Conservation (phyloP, 2,888 invertebrate species). For the Cacoxenus indagator region DNA sequence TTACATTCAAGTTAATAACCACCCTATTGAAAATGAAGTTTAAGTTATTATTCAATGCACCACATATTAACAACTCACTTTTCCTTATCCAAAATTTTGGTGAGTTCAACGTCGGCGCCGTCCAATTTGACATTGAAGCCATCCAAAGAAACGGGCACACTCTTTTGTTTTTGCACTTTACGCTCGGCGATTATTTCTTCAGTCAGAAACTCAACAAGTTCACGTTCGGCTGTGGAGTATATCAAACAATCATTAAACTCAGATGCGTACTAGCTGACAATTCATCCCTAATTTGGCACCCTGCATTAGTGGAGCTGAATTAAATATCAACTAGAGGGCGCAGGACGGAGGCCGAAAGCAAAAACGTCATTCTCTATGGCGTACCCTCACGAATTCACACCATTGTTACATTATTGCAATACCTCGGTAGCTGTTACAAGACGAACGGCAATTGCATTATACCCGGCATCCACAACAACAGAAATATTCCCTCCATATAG, state of each 20-base stretch:
- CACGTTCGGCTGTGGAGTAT: conserved; percentile 79
- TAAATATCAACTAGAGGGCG: too few species aligned
- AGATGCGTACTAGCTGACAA: not conserved
- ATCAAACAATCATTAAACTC: conserved; percentile 21
- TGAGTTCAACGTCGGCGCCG: conserved; percentile 88
- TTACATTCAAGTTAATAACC: conserved; percentile 89
- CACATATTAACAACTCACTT: conserved; percentile 56
- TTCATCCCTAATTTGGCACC: not conserved
- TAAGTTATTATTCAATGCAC: not conserved
- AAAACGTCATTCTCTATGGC: too few species aligned
- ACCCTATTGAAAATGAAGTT: conserved; percentile 71
- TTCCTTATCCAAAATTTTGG: conserved; percentile 80
- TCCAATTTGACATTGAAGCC: conserved; percentile 85
- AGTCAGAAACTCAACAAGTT: conserved; percentile 89
- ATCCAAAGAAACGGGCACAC: conserved; percentile 81
- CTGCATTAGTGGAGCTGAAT: not conserved
- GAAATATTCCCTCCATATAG: too few species aligned
- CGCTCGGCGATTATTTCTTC: conserved; percentile 95
- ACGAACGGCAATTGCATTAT: too few species aligned
- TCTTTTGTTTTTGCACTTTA: conserved; percentile 83
- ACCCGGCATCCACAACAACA: too few species aligned
- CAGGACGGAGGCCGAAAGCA: too few species aligned
- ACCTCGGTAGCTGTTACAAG: too few species aligned
- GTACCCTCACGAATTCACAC: too few species aligned
- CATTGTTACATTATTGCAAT: too few species aligned